phyloP scores from a whole-genome alignment of 2,113 vertebrate genomes.

The Chlorodrepanis virens region DNA sequence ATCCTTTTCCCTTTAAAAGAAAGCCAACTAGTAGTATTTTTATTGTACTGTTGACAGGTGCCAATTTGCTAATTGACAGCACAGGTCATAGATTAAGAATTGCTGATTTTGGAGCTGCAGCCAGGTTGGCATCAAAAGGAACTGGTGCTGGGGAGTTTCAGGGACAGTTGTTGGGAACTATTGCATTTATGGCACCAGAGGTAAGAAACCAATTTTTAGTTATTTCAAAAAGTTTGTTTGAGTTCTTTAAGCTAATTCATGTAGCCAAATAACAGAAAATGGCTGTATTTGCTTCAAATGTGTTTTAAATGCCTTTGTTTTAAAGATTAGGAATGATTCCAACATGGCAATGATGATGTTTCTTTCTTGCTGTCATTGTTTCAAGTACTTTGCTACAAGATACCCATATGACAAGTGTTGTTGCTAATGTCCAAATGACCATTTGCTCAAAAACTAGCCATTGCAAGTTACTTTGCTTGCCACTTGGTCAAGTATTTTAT shows the following conservation, averaged over 20 bases:
- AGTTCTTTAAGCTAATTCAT: not conserved
- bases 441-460: not conserved
- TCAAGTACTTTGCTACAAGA: not conserved
- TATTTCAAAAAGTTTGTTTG: not conserved
- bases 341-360: fast-evolving
- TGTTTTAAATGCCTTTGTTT: not conserved
- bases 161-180: slow-evolving; percentile 88
- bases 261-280: not conserved
- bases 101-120: slow-evolving; percentile 89
- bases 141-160: slow-evolving; percentile 92
- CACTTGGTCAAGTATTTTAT: not conserved
- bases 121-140: slow-evolving; percentile 89
- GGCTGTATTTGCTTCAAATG: not conserved
- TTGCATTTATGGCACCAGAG: slow-evolving; percentile 93
- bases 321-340: not conserved
- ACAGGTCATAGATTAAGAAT: slow-evolving; percentile 89
- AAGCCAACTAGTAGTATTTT: slow-evolving; percentile 27
- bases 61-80: slow-evolving; percentile 91
- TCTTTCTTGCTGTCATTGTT: not conserved
- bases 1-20: not conserved
- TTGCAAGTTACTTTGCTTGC: not conserved
- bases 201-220: slow-evolving; percentile 65
- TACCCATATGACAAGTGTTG: not conserved
- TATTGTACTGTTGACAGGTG: slow-evolving; percentile 75
- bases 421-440: not conserved